Percentiles rank a stretch among this genome's conserved stretches.
phyloP scores from a whole-genome alignment of 2,888 invertebrate genomes.

The Camptogramma bilineatum region DNA sequence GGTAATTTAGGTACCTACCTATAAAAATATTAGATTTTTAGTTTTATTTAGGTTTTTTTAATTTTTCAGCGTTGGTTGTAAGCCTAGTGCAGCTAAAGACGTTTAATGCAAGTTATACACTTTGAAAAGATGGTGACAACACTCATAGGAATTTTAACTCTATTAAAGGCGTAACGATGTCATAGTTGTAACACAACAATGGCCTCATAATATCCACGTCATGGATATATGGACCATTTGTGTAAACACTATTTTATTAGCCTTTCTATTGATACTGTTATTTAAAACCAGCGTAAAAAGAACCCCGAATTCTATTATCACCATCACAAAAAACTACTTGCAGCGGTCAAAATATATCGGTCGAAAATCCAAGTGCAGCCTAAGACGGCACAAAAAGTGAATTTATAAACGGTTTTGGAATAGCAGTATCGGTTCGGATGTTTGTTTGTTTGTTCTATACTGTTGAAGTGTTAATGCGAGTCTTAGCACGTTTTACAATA shows the following conservation, averaged over 20 bases:
- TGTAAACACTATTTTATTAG: constrained; percentile 64
- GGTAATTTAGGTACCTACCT: too few species aligned
- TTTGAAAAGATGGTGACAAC: constrained; percentile 4
- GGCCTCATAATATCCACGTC: constrained; percentile 37
- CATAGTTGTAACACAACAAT: constrained; percentile 36
- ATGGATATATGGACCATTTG: constrained; percentile 58
- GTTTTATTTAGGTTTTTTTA: too few species aligned
- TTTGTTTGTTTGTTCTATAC: constrained; percentile 69
- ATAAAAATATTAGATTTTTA: too few species aligned
- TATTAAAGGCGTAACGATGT: constrained; percentile 33
- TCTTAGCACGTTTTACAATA: constrained; percentile 73
- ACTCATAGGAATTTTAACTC: constrained; percentile 14
- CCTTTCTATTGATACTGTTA: constrained; percentile 56
- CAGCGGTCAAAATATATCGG: constrained; percentile 40
- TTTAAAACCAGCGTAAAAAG: constrained; percentile 45
- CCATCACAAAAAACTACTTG: constrained; percentile 17
- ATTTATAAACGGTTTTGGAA: constrained; percentile 53
- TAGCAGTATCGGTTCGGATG: constrained; percentile 50
- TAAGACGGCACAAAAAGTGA: constrained; percentile 52
- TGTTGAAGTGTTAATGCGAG: constrained; percentile 74
- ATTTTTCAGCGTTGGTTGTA: too few species aligned
- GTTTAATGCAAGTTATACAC: too few species aligned
- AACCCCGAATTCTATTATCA: constrained; percentile 34
- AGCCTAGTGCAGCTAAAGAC: too few species aligned
- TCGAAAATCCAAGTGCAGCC: constrained; percentile 24